Base-by-base conservation (phyloP, 2,797 vertebrate species). In the Chelon auratus region DNA sequence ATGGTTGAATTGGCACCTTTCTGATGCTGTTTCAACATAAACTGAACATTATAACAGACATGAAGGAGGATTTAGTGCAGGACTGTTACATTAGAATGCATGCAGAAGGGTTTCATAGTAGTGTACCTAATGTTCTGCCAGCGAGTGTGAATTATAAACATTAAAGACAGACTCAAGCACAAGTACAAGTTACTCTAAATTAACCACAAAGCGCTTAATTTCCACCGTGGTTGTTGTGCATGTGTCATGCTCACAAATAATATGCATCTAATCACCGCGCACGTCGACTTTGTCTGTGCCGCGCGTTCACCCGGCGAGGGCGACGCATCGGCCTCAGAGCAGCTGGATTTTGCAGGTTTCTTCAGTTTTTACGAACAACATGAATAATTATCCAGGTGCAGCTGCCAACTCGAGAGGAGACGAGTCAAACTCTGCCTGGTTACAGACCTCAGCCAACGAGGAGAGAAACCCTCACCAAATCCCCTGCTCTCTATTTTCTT, bases 381-480 rank as follows among this genome's bases (percentile, higher is more conserved):
- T 92, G 90, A 93, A 92, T 93, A 93, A 93, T 93, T 91, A 92
- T 90, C 83, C 83, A 81, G 70, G 86, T 85, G 82, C 77, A 74
- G 80, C 90, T 91, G 89, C 90, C 92, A 92, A 78, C 75, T 83
- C 75, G 30, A 18, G 68, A 66, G 78, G 70, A 83, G 84, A 86
- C 64, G 72, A 81, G 71, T 71, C 78, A 55, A 78, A 91, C 76
- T 87, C 89, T 88, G 88, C 88, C 87, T 84, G 68, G 84, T 85
- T 87, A 90, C 88, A 87, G 82, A 73, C 71, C 51, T 72, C 77
- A 78, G 80, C 88, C 78, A 88, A 69, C 78, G 33, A 82, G 77
- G 37, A 72, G 55, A 69, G 83, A 82, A 87, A 82, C 67, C 62
- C 4, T 43, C 75, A 69, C 85, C 63, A 65, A 81, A 81, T 75